These are phyloP conservation scores for Periophthalmus modestus DNA, from an alignment of 2,113 vertebrate species.

Conservation along the genomic window DNA sequence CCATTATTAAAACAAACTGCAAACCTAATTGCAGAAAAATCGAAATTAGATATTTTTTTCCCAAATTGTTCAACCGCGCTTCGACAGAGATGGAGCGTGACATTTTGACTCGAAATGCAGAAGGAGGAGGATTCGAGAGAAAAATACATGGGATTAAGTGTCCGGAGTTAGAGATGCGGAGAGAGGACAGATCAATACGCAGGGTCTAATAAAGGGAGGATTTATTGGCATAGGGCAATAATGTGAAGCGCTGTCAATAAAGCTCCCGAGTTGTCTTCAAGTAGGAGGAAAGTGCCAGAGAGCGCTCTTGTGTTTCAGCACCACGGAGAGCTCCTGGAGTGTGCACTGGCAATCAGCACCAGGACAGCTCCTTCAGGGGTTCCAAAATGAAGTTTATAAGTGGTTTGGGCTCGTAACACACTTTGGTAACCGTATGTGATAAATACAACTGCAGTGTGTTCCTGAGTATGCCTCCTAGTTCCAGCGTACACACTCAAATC, in stretches of 20 bases:
- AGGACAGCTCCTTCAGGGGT: conserved; percentile 46
- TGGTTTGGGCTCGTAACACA: background rate
- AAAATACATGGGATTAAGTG: conserved; percentile 43
- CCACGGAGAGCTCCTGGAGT: conserved; percentile 59
- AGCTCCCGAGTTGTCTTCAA: conserved; percentile 51
- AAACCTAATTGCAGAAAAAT: no score
- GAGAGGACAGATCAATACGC: conserved; percentile 59
- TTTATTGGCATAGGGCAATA: conserved; percentile 65
- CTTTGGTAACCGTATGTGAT: no score
- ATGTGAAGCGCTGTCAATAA: conserved; percentile 59
- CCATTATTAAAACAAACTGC: no score
- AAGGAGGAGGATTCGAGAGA: background rate
- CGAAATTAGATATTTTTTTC: no score
- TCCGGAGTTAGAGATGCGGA: conserved; percentile 54
- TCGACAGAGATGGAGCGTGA: conserved; percentile 53
- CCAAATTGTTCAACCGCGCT: no score
- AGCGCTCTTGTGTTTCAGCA: conserved; percentile 50
- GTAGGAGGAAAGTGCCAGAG: conserved; percentile 11
- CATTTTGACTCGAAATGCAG: conserved; percentile 54
- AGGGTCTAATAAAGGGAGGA: conserved; percentile 67
- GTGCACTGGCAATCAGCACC: conserved; percentile 25
- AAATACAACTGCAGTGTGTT: no score
- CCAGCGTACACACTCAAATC: no score
- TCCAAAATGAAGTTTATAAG: conserved; percentile 25
- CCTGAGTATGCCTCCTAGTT: no score